phyloP scores from a whole-genome alignment of 2,888 invertebrate genomes.

The Aspidapion aeneum region DNA sequence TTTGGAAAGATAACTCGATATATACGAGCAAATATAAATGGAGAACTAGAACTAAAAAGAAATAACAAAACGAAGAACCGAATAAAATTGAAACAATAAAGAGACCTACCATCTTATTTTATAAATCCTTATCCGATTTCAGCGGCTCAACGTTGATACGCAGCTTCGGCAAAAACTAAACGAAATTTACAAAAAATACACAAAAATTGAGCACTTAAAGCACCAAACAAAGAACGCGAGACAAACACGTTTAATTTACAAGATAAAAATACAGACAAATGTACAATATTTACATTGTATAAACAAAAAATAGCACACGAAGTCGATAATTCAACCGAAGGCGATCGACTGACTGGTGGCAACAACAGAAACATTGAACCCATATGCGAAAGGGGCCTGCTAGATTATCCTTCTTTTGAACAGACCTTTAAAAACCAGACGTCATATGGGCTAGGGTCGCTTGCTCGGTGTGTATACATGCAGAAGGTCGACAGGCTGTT shows the following conservation, averaged over 20 bases:
- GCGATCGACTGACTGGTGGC: background rate
- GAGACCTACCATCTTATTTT: background rate
- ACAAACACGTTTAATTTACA: background rate
- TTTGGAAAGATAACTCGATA: too few species aligned
- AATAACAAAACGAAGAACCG: too few species aligned
- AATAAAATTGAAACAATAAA: too few species aligned
- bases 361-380: background rate
- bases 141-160: background rate
- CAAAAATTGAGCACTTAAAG: too few species aligned
- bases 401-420: background rate
- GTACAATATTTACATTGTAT: background rate
- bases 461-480: background rate
- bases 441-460: background rate
- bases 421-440: background rate
- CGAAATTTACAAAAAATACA: too few species aligned
- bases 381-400: background rate
- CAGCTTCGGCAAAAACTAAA: too few species aligned
- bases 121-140: background rate
- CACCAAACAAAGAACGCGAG: background rate
- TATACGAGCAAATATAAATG: too few species aligned
- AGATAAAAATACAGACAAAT: background rate
- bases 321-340: background rate
- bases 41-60: too few species aligned
- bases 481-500: background rate
- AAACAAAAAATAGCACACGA: background rate